Percentiles rank a stretch among this genome's conserved stretches.
These are phyloP conservation scores for Chelonus formosanus DNA, from an alignment of 2,888 invertebrate species.

Conservation along the genomic window DNA sequence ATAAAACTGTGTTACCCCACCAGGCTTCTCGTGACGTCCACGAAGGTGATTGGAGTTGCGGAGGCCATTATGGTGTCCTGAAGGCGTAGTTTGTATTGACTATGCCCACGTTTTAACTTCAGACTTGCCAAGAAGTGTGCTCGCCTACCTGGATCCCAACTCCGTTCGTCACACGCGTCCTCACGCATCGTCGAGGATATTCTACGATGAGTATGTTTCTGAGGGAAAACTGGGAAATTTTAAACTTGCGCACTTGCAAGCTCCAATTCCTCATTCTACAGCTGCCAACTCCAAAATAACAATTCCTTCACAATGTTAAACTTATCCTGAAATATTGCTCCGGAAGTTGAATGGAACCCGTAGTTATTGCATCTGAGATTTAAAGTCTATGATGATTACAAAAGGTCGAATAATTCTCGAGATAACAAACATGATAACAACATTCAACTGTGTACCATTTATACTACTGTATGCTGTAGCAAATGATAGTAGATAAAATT, in stretches of 20 bases:
- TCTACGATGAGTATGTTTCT: slow-evolving; percentile 7
- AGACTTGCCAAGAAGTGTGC: slow-evolving; percentile 39
- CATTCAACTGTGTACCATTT: too few relatives aligned
- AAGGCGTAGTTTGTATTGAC: slow-evolving; percentile 38
- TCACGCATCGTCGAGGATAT: slow-evolving; percentile 46
- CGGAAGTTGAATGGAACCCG: too few relatives aligned
- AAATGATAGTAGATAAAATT: too few relatives aligned
- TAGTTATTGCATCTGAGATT: too few relatives aligned
- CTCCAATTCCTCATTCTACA: neutral
- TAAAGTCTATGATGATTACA: neutral
- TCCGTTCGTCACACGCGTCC: slow-evolving; percentile 45
- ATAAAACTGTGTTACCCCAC: slow-evolving; percentile 42
- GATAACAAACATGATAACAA: too few relatives aligned
- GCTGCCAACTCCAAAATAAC: neutral
- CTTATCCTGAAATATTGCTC: too few relatives aligned
- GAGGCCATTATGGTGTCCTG: slow-evolving; percentile 61
- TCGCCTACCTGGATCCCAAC: slow-evolving; percentile 43
- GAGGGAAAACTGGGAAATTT: slow-evolving; percentile 23
- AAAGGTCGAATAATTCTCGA: neutral
- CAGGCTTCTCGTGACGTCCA: slow-evolving; percentile 41
- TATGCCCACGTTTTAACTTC: slow-evolving; percentile 20
- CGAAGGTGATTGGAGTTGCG: slow-evolving; percentile 46
- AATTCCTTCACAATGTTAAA: slow-evolving; percentile 10
- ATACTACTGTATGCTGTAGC: too few relatives aligned
- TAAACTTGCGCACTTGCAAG: slow-evolving; percentile 17